Evolutionary conservation across 2,888 invertebrate genomes (phyloP), one percentile per base, ranked within the genome.

Genomic region (Lasioglossum oenotherae): DNA sequence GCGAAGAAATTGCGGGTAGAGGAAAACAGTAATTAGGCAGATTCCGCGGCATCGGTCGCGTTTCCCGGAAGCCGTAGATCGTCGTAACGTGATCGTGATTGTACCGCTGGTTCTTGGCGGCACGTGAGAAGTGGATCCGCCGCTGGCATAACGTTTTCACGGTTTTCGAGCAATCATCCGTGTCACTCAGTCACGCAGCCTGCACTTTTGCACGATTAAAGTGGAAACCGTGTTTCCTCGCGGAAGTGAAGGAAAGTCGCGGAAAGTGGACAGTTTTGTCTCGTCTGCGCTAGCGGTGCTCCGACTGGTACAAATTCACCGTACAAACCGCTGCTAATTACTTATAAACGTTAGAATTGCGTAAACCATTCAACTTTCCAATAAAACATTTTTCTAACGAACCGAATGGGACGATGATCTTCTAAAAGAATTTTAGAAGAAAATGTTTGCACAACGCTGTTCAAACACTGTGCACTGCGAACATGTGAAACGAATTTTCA

Each of bases 191-290:
- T 69, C 80, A 83, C 78, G 57, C 57, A 23, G n/a, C 27, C 46
- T 57, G 78, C 78, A 60, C 76, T 64, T 76, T 31, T 27, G 35
- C 46, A 46, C 76, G 78, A 71, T 91, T 89, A 89, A 85, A 87
- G 87, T 87, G 89, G 88, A 90, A 89, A 90, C 82, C 86, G 86
- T 77, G 84, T 88, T 91, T 89, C 86, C 88, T 91, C 83, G 84
- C 91, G 92, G 91, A 91, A 91, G 91, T 89, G 74, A 67, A 46
- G 46, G 46, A 46, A 46, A 77, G 60, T 27, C 38, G 46, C 31
- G 46, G 76, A 72, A 72, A 44, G 44, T 44, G 38, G 23, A 69
- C 41, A n/a, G 69, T 23, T 64, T 31, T n/a, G 38, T n/a, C 38
- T 23, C 38, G 4, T 69, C 38, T 10, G 12, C 23, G 6, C 10